These are phyloP conservation scores for Kradibia gibbosae DNA, from an alignment of 1,140 invertebrate genomes.

Conservation along the genomic window DNA sequence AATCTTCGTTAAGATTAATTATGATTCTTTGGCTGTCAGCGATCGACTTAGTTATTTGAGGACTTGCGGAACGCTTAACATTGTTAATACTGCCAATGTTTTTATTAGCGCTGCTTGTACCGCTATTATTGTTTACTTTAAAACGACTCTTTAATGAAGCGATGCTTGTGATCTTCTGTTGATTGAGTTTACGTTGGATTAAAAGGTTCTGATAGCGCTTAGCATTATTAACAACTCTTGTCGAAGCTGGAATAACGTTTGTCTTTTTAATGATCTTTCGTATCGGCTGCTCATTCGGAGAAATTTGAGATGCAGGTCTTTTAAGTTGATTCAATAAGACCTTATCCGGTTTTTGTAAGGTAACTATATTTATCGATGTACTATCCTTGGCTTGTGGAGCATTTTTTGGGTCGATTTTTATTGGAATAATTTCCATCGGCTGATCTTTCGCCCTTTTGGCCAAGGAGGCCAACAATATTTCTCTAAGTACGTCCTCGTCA, in stretches of 20 bases:
- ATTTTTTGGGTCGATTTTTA: neutral
- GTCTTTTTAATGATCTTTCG: slow-evolving; percentile 59
- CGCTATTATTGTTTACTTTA: slow-evolving; percentile 28
- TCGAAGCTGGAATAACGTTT: slow-evolving; percentile 55
- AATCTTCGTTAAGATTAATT: slow-evolving; percentile 66
- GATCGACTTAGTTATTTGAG: slow-evolving; percentile 45
- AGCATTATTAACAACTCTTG: slow-evolving; percentile 64
- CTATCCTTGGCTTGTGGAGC: neutral
- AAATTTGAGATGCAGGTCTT: neutral
- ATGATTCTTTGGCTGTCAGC: slow-evolving; percentile 61
- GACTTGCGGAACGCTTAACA: slow-evolving; percentile 50
- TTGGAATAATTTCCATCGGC: neutral
- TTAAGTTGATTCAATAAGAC: neutral
- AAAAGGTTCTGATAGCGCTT: slow-evolving; percentile 62
- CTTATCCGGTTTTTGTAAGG: neutral
- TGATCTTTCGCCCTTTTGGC: slow-evolving; percentile 54
- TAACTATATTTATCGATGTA: neutral
- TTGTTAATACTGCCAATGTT: neutral
- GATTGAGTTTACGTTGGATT: slow-evolving; percentile 58
- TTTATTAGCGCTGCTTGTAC: neutral
- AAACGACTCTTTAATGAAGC: slow-evolving; percentile 25
- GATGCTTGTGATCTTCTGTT: slow-evolving; percentile 56
- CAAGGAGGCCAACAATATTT: slow-evolving; percentile 65
- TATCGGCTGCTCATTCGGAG: neutral
- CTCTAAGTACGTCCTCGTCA: slow-evolving; percentile 66